phyloP scores from a whole-genome alignment of 2,888 invertebrate species.

The Pediacus dermestoides region DNA sequence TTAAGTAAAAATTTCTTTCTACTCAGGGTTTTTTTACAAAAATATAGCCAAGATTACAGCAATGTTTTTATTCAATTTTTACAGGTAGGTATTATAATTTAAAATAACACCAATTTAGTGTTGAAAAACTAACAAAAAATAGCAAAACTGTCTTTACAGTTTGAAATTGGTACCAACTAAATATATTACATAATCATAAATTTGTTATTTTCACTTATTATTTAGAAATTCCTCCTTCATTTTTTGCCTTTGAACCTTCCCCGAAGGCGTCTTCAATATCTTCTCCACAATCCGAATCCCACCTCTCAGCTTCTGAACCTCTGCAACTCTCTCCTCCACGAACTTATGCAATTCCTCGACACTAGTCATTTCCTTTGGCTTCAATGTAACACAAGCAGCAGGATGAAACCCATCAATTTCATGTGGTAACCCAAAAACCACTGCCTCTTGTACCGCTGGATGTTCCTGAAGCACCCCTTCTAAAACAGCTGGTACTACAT shows the following conservation, averaged over 20 bases:
- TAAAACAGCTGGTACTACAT: conserved; percentile 38
- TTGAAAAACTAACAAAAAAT: no score
- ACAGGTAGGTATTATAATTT: no score
- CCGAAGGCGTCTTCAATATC: conserved; percentile 1
- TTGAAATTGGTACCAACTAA: no score
- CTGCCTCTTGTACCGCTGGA: conserved; percentile 70
- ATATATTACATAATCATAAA: no score
- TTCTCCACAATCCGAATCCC: not conserved
- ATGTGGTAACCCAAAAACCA: conserved; percentile 58
- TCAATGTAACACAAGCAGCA: conserved; percentile 6
- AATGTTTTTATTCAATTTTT: no score
- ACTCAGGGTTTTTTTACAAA: no score
- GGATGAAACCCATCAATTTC: conserved; percentile 32
- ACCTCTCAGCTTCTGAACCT: conserved; percentile 4
- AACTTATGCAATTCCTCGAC: conserved; percentile 1
- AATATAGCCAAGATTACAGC: no score
- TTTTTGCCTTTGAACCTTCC: not conserved
- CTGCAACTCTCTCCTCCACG: not conserved
- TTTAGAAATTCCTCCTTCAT: not conserved
- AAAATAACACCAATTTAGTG: no score
- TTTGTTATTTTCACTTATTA: no score
- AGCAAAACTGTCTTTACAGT: no score
- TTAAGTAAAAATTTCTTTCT: no score
- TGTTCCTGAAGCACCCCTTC: conserved; percentile 61
- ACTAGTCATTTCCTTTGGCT: not conserved